These are phyloP conservation scores for Metopia argyrocephala DNA, from an alignment of 2,888 invertebrate genomes.

Conservation along the genomic window DNA sequence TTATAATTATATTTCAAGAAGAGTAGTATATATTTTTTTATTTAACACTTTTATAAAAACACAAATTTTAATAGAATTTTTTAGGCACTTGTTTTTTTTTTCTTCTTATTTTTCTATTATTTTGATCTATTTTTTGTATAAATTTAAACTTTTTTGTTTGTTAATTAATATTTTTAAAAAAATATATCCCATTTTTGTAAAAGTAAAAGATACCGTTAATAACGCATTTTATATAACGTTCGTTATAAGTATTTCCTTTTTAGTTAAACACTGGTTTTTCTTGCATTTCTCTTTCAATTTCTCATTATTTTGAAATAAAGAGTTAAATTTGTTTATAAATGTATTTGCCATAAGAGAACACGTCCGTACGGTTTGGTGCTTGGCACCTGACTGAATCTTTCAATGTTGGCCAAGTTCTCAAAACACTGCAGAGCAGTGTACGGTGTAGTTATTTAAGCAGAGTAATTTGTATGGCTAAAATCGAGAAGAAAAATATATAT, in stretches of 20 bases:
- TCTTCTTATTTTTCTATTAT: slow-evolving; percentile 2
- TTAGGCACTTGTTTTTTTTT: slow-evolving; percentile 36
- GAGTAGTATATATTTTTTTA: not conserved
- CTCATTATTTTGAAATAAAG: too few relatives aligned
- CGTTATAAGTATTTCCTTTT: slow-evolving; percentile 2
- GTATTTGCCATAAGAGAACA: slow-evolving; percentile 57
- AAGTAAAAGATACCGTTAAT: too few relatives aligned
- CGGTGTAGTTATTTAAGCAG: slow-evolving; percentile 58
- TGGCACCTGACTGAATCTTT: slow-evolving; percentile 79
- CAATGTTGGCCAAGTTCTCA: slow-evolving; percentile 73
- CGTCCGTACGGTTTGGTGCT: slow-evolving; percentile 79
- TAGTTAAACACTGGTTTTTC: too few relatives aligned
- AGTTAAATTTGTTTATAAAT: not conserved
- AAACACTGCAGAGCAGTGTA: slow-evolving; percentile 72
- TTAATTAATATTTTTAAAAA: not conserved
- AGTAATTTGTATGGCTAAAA: slow-evolving; percentile 52
- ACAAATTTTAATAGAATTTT: not conserved
- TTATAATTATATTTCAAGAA: not conserved
- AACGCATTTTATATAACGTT: not conserved
- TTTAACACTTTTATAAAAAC: slow-evolving; percentile 10
- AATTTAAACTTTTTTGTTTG: not conserved
- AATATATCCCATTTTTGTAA: too few relatives aligned
- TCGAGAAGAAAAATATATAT: slow-evolving; percentile 45
- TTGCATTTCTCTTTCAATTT: too few relatives aligned
- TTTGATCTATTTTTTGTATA: slow-evolving; percentile 11